Evolutionary conservation across 2,113 vertebrate genomes (phyloP).

Genomic region (Phalacrocorax brasilianus): DNA sequence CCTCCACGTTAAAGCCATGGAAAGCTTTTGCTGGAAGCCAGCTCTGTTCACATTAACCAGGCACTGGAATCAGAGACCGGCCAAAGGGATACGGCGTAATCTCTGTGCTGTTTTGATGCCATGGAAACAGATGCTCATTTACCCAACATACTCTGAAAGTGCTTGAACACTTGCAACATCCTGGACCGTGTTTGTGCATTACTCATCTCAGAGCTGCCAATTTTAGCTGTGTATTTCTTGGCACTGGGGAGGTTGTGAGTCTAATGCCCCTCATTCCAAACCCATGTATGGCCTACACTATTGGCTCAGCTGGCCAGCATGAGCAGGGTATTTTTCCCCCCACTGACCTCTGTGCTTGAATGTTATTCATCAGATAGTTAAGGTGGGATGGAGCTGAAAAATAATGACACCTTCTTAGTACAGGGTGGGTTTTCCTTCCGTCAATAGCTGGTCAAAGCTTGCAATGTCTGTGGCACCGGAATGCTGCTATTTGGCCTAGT

Average conservation of each 20-base stretch:
- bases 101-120: constrained; percentile 10
- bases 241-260: not conserved
- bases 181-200: constrained; percentile 33
- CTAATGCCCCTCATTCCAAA: constrained; percentile 66
- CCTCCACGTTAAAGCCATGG: not conserved
- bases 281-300: constrained; percentile 70
- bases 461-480: not conserved
- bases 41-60: not conserved
- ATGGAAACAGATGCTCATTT: constrained; percentile 54
- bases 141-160: constrained; percentile 31
- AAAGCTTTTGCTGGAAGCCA: not conserved
- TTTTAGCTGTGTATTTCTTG: constrained; percentile 68
- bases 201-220: constrained; percentile 56
- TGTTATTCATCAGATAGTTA: constrained; percentile 22
- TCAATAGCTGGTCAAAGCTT: not conserved
- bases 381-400: not conserved
- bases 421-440: not conserved
- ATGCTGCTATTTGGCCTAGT: not conserved
- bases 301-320: not conserved
- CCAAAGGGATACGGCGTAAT: not conserved
- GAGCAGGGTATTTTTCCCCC: not conserved
- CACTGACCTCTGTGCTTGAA: not conserved
- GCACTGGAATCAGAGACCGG: not conserved
- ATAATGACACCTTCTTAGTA: not conserved
- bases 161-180: not conserved